A percentile compares a stretch with the other conserved stretches of the same genome.
phyloP scores from a whole-genome alignment of 2,113 vertebrate species.

The Vulpes lagopus region DNA sequence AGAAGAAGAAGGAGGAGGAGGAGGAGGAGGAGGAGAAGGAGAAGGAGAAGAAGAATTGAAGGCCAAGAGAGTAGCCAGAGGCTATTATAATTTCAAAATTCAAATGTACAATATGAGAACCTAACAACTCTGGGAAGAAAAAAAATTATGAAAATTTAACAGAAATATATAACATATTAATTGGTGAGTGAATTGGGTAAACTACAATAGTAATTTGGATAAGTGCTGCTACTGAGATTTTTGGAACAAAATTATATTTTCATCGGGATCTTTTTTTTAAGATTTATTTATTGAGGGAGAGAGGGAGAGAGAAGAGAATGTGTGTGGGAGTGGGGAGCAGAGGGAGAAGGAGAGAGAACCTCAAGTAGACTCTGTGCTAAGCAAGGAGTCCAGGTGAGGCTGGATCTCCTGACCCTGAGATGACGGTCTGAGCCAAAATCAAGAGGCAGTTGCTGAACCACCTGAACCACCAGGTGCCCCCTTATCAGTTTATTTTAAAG shows the following conservation, averaged over 20 bases:
- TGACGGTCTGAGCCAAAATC: no score
- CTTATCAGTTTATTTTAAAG: not conserved
- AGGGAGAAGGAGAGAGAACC: not conserved
- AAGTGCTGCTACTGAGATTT: not conserved
- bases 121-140: not conserved
- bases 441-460: no score
- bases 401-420: not conserved
- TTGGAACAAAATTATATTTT: not conserved
- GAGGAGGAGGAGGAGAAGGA: no score
- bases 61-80: not conserved
- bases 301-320: not conserved
- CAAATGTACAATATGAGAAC: not conserved
- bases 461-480: no score
- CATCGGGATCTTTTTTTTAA: not conserved
- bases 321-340: not conserved
- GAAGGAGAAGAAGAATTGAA: not conserved
- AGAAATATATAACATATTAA: not conserved
- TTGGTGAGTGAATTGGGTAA: not conserved
- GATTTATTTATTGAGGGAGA: not conserved
- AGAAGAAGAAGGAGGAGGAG: no score
- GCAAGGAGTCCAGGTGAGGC: not conserved
- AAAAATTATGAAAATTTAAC: not conserved
- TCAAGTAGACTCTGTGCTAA: not conserved
- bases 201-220: not conserved
- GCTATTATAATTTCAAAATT: conserved; percentile 35